Evolutionary conservation across 2,888 invertebrate species (phyloP).

Genomic region (Brachypalpus laphriformis): DNA sequence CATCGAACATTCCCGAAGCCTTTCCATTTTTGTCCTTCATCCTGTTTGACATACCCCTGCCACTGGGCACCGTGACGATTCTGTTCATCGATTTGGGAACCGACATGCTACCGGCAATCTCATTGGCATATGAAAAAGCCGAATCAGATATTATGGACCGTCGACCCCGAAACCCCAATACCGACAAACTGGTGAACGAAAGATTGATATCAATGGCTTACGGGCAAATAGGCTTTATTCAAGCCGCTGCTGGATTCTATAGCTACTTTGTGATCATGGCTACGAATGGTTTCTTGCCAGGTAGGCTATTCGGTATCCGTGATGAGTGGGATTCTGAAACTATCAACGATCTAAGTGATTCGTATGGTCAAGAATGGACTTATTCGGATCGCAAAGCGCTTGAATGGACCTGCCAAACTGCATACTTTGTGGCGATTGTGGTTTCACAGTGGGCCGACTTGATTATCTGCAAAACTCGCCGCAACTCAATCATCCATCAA

Average conservation of each 20-base stretch:
- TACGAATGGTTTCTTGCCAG: conserved; percentile 91
- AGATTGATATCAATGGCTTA: conserved; percentile 90
- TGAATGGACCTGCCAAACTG: conserved; percentile 90
- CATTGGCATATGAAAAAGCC: conserved; percentile 60
- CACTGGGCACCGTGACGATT: conserved; percentile 86
- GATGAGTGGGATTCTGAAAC: conserved; percentile 88
- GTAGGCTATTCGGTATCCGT: conserved; percentile 85
- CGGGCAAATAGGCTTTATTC: conserved; percentile 93
- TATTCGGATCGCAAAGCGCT: conserved; percentile 87
- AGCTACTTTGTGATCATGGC: conserved; percentile 94
- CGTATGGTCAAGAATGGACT: conserved; percentile 90
- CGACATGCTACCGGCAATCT: conserved; percentile 82
- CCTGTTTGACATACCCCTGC: conserved; percentile 86
- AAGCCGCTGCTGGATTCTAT: conserved; percentile 93
- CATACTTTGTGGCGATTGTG: conserved; percentile 91
- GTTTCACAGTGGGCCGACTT: conserved; percentile 87
- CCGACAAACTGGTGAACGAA: conserved; percentile 77
- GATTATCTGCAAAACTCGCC: conserved; percentile 86
- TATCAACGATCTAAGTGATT: conserved; percentile 88
- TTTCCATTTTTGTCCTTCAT: conserved; percentile 88
- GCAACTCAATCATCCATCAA: conserved; percentile 86
- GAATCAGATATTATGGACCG: conserved; percentile 64
- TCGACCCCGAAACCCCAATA: conserved; percentile 37
- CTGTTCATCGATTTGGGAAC: conserved; percentile 86
- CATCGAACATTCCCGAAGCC: conserved; percentile 90